These are phyloP conservation scores for Perca flavescens DNA, from an alignment of 2,113 vertebrate genomes.

Conservation along the genomic window DNA sequence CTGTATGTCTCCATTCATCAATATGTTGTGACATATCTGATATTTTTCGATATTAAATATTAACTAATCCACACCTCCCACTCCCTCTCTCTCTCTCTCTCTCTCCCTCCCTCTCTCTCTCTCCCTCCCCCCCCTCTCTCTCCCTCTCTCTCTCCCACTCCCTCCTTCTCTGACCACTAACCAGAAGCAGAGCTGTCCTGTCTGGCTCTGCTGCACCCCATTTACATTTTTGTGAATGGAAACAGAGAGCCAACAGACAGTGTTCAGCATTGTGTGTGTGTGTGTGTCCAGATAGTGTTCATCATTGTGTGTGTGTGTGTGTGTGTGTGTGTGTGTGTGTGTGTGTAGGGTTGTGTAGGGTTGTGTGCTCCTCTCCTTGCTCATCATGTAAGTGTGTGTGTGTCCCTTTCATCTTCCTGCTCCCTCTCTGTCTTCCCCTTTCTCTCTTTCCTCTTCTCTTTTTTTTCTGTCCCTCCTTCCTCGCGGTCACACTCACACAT, in stretches of 20 bases:
- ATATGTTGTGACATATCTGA: not conserved
- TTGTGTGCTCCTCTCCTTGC: conserved; percentile 11
- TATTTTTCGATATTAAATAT: not conserved
- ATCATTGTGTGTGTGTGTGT: not conserved
- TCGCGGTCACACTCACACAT: conserved; percentile 24
- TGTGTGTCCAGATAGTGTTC: not conserved
- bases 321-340: conserved; percentile 19
- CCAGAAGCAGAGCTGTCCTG: conserved; percentile 54
- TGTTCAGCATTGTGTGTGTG: not conserved
- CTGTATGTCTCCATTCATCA: not conserved
- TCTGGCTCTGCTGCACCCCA: conserved; percentile 58
- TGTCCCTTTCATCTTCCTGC: conserved; percentile 38
- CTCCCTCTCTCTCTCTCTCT: too few relatives aligned
- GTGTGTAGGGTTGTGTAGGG: not conserved
- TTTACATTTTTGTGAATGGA: conserved; percentile 75
- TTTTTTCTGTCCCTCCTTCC: not conserved
- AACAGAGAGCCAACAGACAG: conserved; percentile 44
- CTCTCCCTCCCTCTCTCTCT: not conserved
- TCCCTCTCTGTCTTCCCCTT: not conserved
- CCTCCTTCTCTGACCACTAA: conserved; percentile 37
- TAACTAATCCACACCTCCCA: too few relatives aligned
- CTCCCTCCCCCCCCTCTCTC: not conserved
- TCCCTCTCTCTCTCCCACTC: not conserved
- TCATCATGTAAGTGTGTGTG: conserved; percentile 8
- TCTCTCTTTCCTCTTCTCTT: not conserved